These are phyloP conservation scores for Erythrocercus mccallii DNA, from an alignment of 2,113 vertebrate species.

Conservation along the genomic window DNA sequence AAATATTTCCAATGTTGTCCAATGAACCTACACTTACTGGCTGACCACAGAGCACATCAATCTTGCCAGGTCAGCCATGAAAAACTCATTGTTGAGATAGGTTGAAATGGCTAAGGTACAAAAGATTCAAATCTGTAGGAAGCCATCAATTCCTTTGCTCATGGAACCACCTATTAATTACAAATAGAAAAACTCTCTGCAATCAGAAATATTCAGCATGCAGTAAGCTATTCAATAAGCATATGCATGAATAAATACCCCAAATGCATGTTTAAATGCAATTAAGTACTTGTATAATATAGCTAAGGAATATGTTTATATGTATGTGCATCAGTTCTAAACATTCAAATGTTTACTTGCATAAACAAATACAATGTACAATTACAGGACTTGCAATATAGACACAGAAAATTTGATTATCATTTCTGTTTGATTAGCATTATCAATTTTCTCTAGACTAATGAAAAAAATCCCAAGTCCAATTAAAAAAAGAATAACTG, in stretches of 20 bases:
- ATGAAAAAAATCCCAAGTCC: neutral
- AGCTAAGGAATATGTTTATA: neutral
- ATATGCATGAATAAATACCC: neutral
- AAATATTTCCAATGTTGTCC: neutral
- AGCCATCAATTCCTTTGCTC: neutral
- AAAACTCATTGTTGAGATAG: neutral
- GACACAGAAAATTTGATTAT: neutral
- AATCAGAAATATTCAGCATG: neutral
- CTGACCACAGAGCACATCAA: neutral
- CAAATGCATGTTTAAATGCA: constrained; percentile 10
- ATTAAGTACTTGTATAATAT: neutral
- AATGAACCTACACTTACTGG: neutral
- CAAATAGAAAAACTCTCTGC: neutral
- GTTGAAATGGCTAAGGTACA: neutral
- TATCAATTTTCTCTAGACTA: neutral
- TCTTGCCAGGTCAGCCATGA: neutral
- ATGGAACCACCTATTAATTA: neutral
- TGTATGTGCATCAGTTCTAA: neutral
- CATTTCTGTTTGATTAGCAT: neutral
- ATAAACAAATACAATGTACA: neutral
- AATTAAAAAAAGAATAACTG: neutral
- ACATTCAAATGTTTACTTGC: constrained; percentile 14
- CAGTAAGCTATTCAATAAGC: neutral
- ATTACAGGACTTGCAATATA: neutral
- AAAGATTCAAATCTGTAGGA: neutral